Base-by-base conservation (phyloP, 1,140 invertebrate species). In the Microplitis demolitor region DNA sequence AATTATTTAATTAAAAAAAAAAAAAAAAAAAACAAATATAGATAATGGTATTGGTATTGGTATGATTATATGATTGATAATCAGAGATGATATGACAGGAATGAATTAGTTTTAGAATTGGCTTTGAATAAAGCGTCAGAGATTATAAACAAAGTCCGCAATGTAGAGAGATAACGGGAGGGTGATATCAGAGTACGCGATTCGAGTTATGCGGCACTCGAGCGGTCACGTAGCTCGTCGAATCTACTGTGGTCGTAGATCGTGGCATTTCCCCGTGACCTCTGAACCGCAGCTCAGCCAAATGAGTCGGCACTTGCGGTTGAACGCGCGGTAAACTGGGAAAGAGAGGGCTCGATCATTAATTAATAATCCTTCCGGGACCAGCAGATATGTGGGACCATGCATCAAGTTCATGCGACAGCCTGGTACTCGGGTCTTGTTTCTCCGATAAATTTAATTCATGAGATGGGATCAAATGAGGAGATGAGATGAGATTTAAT, bases 291-390 rank as follows among this genome's bases (percentile, higher is more conserved):
- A 73, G 73, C 71, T 76, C 63, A 53, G 39, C 56, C 66, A 69
- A 73, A 73, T 69, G 72, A 69, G 34, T 69, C 74, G 74, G 69
- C 72, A 77, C 77, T 76, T 66, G 54, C 16, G 62, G 63, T 56
- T 35, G 69, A 33, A 14, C 60, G 51, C 9, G 66, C 58, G 69
- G 68, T 58, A 63, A 14, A 56, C 31, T 35, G n/a, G 70, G 53
- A 58, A 66, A 71, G 66, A 70, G 75, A 74, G 72, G 69, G 74
- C 72, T 62, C 71, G 74, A 81, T 79, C 80, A 81, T 81, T 81
- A 81, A 81, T 81, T 81, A 81, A 81, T 81, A 72, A 72, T 79
- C 62, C 78, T 81, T 80, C 80, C 80, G 79, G 78, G 78, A 79
- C 70, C 68, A 45, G 39, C 39, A 68, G 69, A 71, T 74, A 74